phyloP scores from a whole-genome alignment of 2,113 vertebrate genomes.

The Oophaga pumilio region DNA sequence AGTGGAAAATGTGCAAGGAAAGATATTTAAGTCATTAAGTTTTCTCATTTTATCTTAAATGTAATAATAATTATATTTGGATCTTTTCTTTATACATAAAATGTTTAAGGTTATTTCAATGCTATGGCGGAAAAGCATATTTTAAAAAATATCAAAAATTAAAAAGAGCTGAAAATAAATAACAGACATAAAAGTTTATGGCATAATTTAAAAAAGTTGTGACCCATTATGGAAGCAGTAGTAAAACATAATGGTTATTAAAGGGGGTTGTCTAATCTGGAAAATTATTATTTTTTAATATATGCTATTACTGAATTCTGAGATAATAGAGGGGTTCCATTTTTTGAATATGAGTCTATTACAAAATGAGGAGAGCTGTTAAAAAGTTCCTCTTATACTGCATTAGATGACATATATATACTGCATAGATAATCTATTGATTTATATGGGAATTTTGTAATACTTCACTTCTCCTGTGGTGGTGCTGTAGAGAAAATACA shows the following conservation, averaged over 20 bases:
- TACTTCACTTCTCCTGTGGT: too few relatives aligned
- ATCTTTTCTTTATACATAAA: background rate
- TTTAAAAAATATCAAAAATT: background rate
- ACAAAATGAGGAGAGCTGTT: too few relatives aligned
- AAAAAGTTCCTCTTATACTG: too few relatives aligned
- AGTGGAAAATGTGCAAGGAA: conserved; percentile 5
- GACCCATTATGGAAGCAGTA: background rate
- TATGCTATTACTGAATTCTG: too few relatives aligned
- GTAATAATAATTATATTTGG: too few relatives aligned
- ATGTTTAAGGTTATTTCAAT: background rate
- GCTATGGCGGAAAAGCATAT: background rate
- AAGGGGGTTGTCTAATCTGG: background rate
- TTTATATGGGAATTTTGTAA: too few relatives aligned
- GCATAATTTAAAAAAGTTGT: background rate
- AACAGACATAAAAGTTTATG: background rate
- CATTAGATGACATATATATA: too few relatives aligned
- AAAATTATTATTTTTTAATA: too few relatives aligned
- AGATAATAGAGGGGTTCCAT: too few relatives aligned
- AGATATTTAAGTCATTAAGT: background rate
- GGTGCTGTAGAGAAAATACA: too few relatives aligned
- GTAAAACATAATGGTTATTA: background rate
- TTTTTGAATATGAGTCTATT: too few relatives aligned
- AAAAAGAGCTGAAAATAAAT: background rate
- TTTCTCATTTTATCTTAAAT: background rate
- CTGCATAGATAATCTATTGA: too few relatives aligned